Base-by-base conservation (phyloP, 2,797 vertebrate species). In the Sebastes baramenuke region DNA sequence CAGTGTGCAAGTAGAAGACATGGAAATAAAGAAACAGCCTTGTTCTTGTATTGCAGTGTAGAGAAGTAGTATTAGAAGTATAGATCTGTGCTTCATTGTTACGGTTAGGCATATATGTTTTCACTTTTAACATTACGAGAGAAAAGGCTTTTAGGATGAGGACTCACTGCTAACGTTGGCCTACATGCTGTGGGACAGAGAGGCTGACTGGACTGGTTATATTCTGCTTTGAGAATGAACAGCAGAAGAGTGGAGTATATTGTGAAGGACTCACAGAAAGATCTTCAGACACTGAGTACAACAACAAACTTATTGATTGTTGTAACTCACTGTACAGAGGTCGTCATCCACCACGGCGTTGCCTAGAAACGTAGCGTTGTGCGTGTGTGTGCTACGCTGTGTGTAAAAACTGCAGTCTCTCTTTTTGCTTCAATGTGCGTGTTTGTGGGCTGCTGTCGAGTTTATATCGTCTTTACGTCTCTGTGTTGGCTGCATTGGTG, bases 201-300 rank as follows among this genome's bases (percentile, higher is more conserved):
- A 42, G 13, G 8, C n/a, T 38, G 34, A 5, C 0, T 49, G 46
- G 46, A 49, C 46, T 49, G 46, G 18, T 49, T 49, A 49, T 49
- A 49, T 49, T 49, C 6, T 49, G n/a, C 61, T 64, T 24, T 65
- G n/a, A 16, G 61, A 22, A 24, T 24, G 34, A 38, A 65, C 20
- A 13, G 30, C 18, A 34, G 18, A 49, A 0, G 0, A 49, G 46
- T 49, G 0, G 3, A 11, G 10, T 42, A 49, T 8, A 60, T 30
- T 60, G 27, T n/a, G 59, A 61, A 61, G 0, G 36, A 25, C 29
- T 58, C 11, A 5, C 16, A 60, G 4, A 32, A 24, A 34, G 27
- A 49, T 2, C 1, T 61, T 42, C 30, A 67, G 62, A 59, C 10
- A 11, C 25, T 6, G 54, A 52, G 29, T n/a, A 29, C 8, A 46